Percentiles rank a stretch among this genome's conserved stretches.
These are phyloP conservation scores for Colius striatus DNA, from an alignment of 2,113 vertebrate species.

Conservation along the genomic window DNA sequence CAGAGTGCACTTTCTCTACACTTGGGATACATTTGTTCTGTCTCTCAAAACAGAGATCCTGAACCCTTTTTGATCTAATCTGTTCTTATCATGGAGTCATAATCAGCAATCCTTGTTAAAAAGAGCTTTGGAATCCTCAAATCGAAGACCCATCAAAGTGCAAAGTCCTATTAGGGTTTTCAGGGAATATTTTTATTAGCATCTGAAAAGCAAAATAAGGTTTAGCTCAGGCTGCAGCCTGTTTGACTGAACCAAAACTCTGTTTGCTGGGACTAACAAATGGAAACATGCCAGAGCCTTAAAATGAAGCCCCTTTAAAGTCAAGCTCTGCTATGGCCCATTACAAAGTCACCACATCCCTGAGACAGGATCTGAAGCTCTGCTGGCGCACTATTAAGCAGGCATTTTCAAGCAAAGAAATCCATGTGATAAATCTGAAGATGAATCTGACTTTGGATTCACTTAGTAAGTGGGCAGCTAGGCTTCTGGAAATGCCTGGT, in stretches of 20 bases:
- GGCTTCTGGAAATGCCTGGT: background rate
- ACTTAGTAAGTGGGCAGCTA: background rate
- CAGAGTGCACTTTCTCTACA: background rate
- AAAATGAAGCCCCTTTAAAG: background rate
- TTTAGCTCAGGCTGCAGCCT: background rate
- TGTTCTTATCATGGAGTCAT: background rate
- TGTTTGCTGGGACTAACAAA: background rate
- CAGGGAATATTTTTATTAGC: background rate
- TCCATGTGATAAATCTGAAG: background rate
- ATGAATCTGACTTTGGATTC: background rate
- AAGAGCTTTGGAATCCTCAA: background rate
- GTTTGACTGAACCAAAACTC: background rate
- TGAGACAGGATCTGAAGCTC: background rate
- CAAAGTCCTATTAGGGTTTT: background rate
- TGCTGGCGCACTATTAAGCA: background rate
- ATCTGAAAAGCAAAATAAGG: constrained; percentile 1
- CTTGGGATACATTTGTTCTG: background rate
- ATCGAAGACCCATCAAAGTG: background rate
- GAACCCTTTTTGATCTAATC: background rate
- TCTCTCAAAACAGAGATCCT: background rate
- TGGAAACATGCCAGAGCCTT: background rate
- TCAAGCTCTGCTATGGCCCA: background rate
- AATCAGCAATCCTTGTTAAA: background rate
- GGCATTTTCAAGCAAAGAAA: background rate
- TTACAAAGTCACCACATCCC: background rate